Evolutionary conservation across 2,113 vertebrate genomes (phyloP).

Genomic region (Anolis carolinensis): DNA sequence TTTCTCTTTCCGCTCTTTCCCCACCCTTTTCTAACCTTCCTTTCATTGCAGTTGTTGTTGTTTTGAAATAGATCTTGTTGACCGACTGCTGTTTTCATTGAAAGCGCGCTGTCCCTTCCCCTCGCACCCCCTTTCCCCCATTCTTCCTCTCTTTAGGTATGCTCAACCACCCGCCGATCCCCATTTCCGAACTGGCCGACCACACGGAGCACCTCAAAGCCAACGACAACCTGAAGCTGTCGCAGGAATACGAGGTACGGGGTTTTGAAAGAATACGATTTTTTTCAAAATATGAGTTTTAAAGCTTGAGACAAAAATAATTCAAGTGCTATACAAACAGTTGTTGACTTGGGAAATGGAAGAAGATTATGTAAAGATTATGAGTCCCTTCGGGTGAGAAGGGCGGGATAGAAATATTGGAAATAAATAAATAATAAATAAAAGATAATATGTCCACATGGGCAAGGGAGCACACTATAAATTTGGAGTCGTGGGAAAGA

Average conservation of each 20-base stretch:
- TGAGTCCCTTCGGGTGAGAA: too few relatives aligned
- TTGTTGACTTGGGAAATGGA: too few relatives aligned
- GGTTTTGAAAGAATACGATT: not conserved
- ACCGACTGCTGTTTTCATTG: slow-evolving; percentile 52
- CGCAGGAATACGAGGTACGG: slow-evolving; percentile 97
- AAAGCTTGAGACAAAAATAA: too few relatives aligned
- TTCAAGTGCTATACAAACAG: too few relatives aligned
- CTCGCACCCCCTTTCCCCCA: slow-evolving; percentile 36
- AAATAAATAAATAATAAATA: too few relatives aligned
- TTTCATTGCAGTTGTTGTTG: slow-evolving; percentile 66
- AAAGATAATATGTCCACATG: too few relatives aligned
- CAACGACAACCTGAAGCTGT: slow-evolving; percentile 98
- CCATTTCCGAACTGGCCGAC: slow-evolving; percentile 92
- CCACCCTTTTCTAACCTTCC: slow-evolving; percentile 69
- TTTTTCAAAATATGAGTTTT: too few relatives aligned
- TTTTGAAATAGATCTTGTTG: slow-evolving; percentile 59
- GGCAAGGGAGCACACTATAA: too few relatives aligned
- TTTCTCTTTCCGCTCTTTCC: slow-evolving; percentile 47
- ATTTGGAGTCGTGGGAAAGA: too few relatives aligned
- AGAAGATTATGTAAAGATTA: too few relatives aligned
- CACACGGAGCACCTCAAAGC: slow-evolving; percentile 96
- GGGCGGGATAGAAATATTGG: too few relatives aligned
- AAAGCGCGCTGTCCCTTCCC: slow-evolving; percentile 44
- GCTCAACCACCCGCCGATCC: slow-evolving; percentile 97
- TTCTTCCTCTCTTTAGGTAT: slow-evolving; percentile 79